Evolutionary conservation across 2,888 invertebrate species (phyloP), one percentile per base, ranked within the genome.

Genomic region (Dorcus parallelipipedus): DNA sequence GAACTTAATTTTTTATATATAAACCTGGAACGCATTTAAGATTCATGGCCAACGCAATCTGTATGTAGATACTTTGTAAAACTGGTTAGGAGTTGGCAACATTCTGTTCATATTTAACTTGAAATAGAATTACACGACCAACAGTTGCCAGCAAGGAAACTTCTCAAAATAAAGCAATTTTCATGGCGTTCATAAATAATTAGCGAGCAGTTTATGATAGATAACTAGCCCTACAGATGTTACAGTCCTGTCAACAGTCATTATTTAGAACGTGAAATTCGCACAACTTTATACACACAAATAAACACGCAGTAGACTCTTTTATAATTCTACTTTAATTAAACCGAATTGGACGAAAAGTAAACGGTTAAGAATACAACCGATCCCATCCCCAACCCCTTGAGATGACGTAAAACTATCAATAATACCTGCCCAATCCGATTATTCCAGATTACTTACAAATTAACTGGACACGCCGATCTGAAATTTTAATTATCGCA

Each of bases 91-190:
- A 54, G 39, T 54, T 54, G 54, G 54, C 49, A 49, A 56, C 56
- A 51, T 56, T 49, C 49, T 56, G 56, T 56, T 56, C 56, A 51
- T 51, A 55, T 55, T 55, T 55, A 55, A 55, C 49, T 49, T 55
- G 41, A 17, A 55, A 55, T 55, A 38, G 17, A 41, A 49, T 55
- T 49, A 48, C 39, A 55, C 41, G 38, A 50, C 49, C 41, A 56
- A 41, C 49, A 56, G 56, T 51, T 56, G 45, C 50, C 38, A 38
- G 20, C 49, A 42, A 51, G 50, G 51, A 50, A 45, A 45, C 45
- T 45, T 45, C 45, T 45, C 20, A 10, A 45, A 45, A 45, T 20
- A 45, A 20, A 20, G 45, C 9, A 20, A 45, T 20, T 45, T 45
- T 45, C 45, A 45, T 45, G 50, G 43, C 50, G 33, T 38, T 49